Percentiles rank a stretch among this genome's conserved stretches.
Evolutionary conservation across 2,797 vertebrate species (phyloP).

Genomic region (Schizopygopsis pylzovi): DNA sequence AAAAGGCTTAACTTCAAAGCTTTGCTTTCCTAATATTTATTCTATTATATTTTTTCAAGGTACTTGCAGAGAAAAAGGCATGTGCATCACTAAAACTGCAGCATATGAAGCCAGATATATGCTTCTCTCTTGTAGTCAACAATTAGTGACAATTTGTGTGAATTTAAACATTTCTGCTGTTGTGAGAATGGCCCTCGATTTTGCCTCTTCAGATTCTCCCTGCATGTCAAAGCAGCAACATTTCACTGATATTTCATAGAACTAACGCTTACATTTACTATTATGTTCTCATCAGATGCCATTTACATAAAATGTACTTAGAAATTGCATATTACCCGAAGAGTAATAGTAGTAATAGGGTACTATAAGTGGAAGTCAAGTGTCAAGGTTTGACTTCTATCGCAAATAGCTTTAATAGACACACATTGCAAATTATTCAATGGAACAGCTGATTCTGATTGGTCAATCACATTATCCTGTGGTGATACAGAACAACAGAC

Average conservation of each 20-base stretch:
- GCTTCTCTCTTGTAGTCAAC: too few species aligned
- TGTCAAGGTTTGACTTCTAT: background rate
- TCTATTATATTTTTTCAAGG: too few species aligned
- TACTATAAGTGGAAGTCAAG: background rate
- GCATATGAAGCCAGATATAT: too few species aligned
- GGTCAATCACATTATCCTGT: background rate
- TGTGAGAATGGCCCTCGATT: background rate
- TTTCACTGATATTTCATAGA: background rate
- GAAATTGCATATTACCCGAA: background rate
- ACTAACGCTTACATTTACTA: background rate
- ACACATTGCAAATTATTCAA: background rate
- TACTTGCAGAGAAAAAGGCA: too few species aligned
- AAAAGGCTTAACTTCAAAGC: too few species aligned
- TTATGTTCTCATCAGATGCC: background rate
- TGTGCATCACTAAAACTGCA: too few species aligned
- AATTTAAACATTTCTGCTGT: background rate
- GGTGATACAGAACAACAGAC: background rate
- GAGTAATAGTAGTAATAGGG: background rate
- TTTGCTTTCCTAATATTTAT: too few species aligned
- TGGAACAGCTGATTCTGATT: conserved; percentile 1
- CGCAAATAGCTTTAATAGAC: background rate
- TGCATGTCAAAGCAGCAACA: background rate
- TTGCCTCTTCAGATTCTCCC: background rate
- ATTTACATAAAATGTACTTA: background rate
- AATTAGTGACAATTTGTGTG: background rate